These are phyloP conservation scores for Rhagologus leucostigma DNA, from an alignment of 2,113 vertebrate species.

Conservation along the genomic window DNA sequence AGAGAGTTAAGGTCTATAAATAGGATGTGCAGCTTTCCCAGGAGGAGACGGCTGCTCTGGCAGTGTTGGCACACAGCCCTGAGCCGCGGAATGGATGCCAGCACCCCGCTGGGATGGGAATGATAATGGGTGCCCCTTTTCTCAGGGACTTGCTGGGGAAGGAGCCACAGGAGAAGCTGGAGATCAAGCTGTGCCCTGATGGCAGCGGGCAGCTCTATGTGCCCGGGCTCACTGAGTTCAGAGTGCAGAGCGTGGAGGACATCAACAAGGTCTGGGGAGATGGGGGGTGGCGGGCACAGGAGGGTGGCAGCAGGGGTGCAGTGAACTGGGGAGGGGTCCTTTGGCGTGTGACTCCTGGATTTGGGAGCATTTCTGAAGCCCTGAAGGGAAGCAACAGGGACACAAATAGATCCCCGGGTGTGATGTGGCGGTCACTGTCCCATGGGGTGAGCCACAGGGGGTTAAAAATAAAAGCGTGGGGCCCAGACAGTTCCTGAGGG, in stretches of 20 bases:
- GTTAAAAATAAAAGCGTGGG: conserved; percentile 3
- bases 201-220: conserved; percentile 94
- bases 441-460: background rate
- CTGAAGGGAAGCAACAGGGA: background rate
- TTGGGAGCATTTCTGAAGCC: background rate
- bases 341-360: background rate
- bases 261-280: conserved; percentile 84
- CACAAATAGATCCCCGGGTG: background rate
- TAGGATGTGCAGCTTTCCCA: background rate
- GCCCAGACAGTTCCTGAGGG: background rate
- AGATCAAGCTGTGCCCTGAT: conserved; percentile 92
- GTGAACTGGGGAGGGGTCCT: background rate
- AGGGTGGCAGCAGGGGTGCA: background rate
- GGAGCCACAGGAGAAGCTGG: conserved; percentile 86
- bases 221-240: conserved; percentile 84
- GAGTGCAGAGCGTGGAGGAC: conserved; percentile 87
- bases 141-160: conserved; percentile 88
- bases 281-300: accelerated
- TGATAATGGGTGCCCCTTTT: background rate
- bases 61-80: background rate
- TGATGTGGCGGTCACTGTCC: background rate
- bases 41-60: background rate
- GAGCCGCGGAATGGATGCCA: accelerated
- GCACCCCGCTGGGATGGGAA: background rate
- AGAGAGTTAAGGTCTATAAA: background rate